Percentiles rank a stretch among this genome's conserved stretches.
Evolutionary conservation across 2,113 vertebrate species (phyloP).

Genomic region (Ondatra zibethicus): DNA sequence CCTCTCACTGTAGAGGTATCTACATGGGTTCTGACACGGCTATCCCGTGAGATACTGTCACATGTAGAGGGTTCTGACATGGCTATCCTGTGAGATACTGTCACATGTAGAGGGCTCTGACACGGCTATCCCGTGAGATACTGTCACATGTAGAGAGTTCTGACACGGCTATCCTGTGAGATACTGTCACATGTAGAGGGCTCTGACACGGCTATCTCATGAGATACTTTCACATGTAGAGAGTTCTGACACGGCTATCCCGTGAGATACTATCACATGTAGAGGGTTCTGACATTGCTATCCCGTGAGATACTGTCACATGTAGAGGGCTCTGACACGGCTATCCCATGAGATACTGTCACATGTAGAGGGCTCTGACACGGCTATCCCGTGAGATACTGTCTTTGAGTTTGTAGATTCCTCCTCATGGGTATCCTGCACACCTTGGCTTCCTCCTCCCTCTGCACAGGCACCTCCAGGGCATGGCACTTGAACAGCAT

Average conservation of each 20-base stretch:
- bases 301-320: background rate
- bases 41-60: background rate
- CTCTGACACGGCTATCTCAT: too few relatives aligned
- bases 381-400: background rate
- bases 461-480: background rate
- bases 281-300: too few relatives aligned
- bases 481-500: background rate
- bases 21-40: accelerated
- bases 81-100: background rate
- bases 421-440: background rate
- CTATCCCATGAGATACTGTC: background rate
- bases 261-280: background rate
- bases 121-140: too few relatives aligned
- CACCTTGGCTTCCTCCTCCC: background rate
- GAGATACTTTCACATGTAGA: too few relatives aligned
- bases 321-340: too few relatives aligned
- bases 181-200: too few relatives aligned
- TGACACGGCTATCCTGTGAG: too few relatives aligned
- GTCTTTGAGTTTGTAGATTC: background rate
- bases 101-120: too few relatives aligned
- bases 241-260: too few relatives aligned
- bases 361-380: too few relatives aligned
- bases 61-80: too few relatives aligned
- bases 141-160: too few relatives aligned
- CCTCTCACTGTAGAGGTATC: background rate